These are phyloP conservation scores for Rhagoletis zephyria DNA, from an alignment of 1,140 invertebrate genomes.

Conservation along the genomic window DNA sequence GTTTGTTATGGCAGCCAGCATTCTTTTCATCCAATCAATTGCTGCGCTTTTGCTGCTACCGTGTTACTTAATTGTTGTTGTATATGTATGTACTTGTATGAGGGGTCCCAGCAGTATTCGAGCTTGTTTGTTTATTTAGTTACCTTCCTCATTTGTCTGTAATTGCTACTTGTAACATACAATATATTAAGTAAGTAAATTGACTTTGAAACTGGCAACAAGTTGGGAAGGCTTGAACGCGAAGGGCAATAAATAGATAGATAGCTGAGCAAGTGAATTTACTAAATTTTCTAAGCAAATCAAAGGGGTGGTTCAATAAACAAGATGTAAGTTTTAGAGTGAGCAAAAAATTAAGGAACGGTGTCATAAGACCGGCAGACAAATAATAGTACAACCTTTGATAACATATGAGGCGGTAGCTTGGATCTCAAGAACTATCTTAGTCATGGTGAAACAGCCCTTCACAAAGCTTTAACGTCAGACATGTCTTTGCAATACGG, in stretches of 20 bases:
- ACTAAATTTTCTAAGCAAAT: not conserved
- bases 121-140: slow-evolving; percentile 17
- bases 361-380: too few species aligned
- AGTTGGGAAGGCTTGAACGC: not conserved
- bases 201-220: slow-evolving; percentile 22
- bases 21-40: slow-evolving; percentile 23
- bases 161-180: slow-evolving; percentile 1
- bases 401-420: too few species aligned
- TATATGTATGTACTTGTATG: not conserved
- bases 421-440: too few species aligned
- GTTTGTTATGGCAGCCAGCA: not conserved
- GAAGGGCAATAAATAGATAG: not conserved
- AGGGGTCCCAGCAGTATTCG: not conserved
- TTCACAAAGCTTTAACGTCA: too few species aligned
- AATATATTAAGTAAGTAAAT: not conserved
- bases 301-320: not conserved
- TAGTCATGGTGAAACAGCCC: too few species aligned
- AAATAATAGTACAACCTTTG: too few species aligned
- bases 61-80: slow-evolving; percentile 35
- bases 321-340: not conserved
- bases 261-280: not conserved
- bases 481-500: too few species aligned
- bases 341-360: too few species aligned
- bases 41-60: slow-evolving; percentile 11
- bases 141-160: slow-evolving; percentile 20